Evolutionary conservation across 2,113 vertebrate genomes (phyloP).

Genomic region (Monopterus albus): DNA sequence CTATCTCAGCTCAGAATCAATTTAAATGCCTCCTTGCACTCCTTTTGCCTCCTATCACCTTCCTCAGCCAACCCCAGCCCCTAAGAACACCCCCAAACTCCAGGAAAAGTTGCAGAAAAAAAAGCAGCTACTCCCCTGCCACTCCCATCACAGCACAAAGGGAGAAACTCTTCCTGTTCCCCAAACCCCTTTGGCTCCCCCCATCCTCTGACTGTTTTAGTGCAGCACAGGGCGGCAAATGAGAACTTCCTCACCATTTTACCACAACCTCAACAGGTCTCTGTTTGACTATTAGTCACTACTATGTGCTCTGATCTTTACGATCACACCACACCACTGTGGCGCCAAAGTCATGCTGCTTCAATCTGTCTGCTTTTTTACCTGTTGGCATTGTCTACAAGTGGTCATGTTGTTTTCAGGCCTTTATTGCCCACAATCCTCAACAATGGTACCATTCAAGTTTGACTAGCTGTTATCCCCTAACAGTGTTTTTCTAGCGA

Average conservation of each 20-base stretch:
- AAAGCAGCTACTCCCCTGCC: constrained; percentile 62
- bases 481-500: constrained; percentile 31
- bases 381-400: constrained; percentile 64
- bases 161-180: constrained; percentile 62
- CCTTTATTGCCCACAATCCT: constrained; percentile 72
- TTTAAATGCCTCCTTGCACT: constrained; percentile 50
- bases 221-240: constrained; percentile 33
- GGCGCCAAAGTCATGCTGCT: constrained; percentile 71
- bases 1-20: constrained; percentile 10
- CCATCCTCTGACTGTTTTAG: constrained; percentile 29
- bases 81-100: constrained; percentile 63
- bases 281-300: constrained; percentile 50
- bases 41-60: constrained; percentile 58
- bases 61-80: constrained; percentile 5
- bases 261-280: constrained; percentile 57
- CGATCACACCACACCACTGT: constrained; percentile 46
- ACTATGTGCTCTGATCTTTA: constrained; percentile 70
- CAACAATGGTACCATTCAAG: constrained; percentile 48
- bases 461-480: constrained; percentile 46
- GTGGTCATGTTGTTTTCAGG: constrained; percentile 49
- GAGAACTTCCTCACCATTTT: constrained; percentile 59
- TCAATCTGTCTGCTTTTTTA: constrained; percentile 69
- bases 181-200: constrained; percentile 45
- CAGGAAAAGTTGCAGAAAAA: constrained; percentile 76
- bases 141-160: constrained; percentile 59